Evolutionary conservation across 2,113 vertebrate species (phyloP).

Genomic region (Tautogolabrus adspersus): DNA sequence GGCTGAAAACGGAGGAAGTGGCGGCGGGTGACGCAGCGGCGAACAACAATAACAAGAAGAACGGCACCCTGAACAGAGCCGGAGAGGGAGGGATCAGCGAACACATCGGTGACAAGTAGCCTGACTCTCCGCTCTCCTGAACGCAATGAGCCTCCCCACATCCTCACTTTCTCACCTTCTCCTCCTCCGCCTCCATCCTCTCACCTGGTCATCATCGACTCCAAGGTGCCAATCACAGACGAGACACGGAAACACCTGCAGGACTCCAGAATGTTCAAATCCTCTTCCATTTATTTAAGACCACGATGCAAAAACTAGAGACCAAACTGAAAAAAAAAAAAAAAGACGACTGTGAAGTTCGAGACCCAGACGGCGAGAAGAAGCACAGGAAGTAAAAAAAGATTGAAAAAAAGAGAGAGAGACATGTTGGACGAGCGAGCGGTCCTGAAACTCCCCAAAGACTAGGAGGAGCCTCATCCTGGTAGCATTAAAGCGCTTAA

Average conservation of each 20-base stretch:
- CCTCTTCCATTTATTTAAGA: conserved; percentile 55
- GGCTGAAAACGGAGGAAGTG: conserved; percentile 86
- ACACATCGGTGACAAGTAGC: conserved; percentile 88
- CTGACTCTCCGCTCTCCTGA: conserved; percentile 54
- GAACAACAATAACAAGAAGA: conserved; percentile 53
- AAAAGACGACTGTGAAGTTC: conserved; percentile 51
- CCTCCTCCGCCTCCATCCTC: conserved; percentile 42
- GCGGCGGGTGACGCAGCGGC: conserved; percentile 83
- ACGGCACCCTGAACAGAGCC: conserved; percentile 80
- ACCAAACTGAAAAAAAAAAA: conserved; percentile 52
- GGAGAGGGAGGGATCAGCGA: conserved; percentile 80
- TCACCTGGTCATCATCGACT: conserved; percentile 74
- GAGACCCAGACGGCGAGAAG: conserved; percentile 51
- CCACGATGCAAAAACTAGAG: conserved; percentile 69
- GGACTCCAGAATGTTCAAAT: conserved; percentile 82
- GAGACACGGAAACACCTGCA: conserved; percentile 76
- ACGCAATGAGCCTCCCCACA: conserved; percentile 61
- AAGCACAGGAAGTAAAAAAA: conserved; percentile 55
- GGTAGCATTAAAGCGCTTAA: conserved; percentile 69
- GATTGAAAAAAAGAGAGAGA: conserved; percentile 29
- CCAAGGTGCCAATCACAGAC: conserved; percentile 94
- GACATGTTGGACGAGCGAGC: conserved; percentile 35
- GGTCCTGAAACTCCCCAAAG: conserved; percentile 15
- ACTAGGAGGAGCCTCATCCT: conserved; percentile 34
- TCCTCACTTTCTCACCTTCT: conserved; percentile 42